Percentiles rank a stretch among this genome's conserved stretches.
Evolutionary conservation across 2,888 invertebrate species (phyloP).

Genomic region (Amphipyra berbera): DNA sequence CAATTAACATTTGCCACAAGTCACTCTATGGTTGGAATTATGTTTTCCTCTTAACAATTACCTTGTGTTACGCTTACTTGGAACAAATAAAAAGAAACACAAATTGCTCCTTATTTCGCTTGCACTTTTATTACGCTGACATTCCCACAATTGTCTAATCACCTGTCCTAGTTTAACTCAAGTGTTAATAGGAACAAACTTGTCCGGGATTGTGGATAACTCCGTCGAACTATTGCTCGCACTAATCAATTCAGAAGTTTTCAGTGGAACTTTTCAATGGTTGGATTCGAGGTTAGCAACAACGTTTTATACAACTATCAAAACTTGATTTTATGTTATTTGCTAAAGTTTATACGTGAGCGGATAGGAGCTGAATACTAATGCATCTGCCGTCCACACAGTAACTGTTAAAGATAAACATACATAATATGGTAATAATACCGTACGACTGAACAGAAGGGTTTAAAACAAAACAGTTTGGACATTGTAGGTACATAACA

Average conservation of each 20-base stretch:
- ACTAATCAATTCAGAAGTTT: slow-evolving; percentile 65
- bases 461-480: slow-evolving; percentile 38
- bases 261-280: slow-evolving; percentile 59
- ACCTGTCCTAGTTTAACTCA: slow-evolving; percentile 41
- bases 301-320: slow-evolving; percentile 55
- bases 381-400: slow-evolving; percentile 32
- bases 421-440: slow-evolving; percentile 37
- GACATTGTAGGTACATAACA: slow-evolving; percentile 14
- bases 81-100: slow-evolving; percentile 21
- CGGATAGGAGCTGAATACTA: slow-evolving; percentile 41
- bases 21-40: slow-evolving; percentile 31
- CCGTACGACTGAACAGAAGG: slow-evolving; percentile 40
- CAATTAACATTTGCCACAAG: slow-evolving; percentile 77
- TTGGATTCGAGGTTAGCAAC: slow-evolving; percentile 56
- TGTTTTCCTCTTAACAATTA: slow-evolving; percentile 46
- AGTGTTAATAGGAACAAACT: slow-evolving; percentile 55
- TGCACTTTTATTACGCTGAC: slow-evolving; percentile 2
- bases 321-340: slow-evolving; percentile 59
- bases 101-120: slow-evolving; percentile 1
- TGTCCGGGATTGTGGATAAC: slow-evolving; percentile 55
- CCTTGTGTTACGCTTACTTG: slow-evolving; percentile 39
- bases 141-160: slow-evolving; percentile 33
- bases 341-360: slow-evolving; percentile 56
- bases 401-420: slow-evolving; percentile 49
- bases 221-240: slow-evolving; percentile 58